phyloP scores from a whole-genome alignment of 2,797 vertebrate genomes.

The Sebastes matsubarae region DNA sequence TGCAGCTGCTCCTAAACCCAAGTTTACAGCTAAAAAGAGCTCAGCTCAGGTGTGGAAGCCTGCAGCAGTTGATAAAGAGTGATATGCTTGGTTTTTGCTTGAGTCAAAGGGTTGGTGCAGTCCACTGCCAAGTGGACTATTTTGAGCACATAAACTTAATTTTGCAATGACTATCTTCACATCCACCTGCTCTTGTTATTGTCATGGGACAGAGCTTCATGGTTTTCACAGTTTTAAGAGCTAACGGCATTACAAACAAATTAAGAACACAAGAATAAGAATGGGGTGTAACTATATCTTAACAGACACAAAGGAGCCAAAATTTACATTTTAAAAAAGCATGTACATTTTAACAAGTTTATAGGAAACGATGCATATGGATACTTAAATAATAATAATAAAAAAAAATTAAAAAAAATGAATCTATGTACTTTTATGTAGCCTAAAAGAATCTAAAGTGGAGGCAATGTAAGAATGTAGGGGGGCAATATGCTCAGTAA shows the following conservation, averaged over 20 bases:
- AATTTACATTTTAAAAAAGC: constrained; percentile 28
- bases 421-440: neutral
- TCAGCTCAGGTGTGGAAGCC: constrained; percentile 98
- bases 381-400: neutral
- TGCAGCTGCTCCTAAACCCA: constrained; percentile 91
- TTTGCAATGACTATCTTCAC: constrained; percentile 8
- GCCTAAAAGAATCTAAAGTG: neutral
- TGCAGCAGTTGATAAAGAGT: constrained; percentile 85
- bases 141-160: constrained; percentile 20
- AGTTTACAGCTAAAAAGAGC: constrained; percentile 95
- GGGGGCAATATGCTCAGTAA: constrained; percentile 18
- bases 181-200: neutral
- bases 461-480: constrained; percentile 50
- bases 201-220: constrained; percentile 7
- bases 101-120: constrained; percentile 35
- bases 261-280: constrained; percentile 3
- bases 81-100: constrained; percentile 52
- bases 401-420: neutral
- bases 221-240: constrained; percentile 26
- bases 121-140: constrained; percentile 24
- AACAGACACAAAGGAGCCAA: constrained; percentile 14
- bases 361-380: neutral
- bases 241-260: neutral
- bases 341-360: constrained; percentile 26
- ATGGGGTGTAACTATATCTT: constrained; percentile 35